phyloP scores from a whole-genome alignment of 1,140 invertebrate genomes.

The Drosophila kikkawai region DNA sequence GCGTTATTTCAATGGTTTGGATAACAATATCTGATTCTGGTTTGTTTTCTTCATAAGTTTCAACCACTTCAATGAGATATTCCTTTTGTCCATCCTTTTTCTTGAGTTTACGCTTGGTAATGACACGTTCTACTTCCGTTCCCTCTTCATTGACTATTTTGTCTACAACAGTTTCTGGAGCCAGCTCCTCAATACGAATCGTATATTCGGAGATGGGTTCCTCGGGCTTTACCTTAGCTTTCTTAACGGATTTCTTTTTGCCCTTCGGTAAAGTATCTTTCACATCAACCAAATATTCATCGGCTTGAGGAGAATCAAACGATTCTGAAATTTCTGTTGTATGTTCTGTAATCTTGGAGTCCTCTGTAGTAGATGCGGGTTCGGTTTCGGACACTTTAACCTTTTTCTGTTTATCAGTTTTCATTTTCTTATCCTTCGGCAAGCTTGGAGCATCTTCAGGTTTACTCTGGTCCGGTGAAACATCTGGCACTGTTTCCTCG shows the following conservation, averaged over 20 bases:
- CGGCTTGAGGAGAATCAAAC: neutral
- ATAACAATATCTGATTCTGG: conserved; percentile 65
- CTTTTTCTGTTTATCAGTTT: conserved; percentile 73
- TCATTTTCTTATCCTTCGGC: conserved; percentile 74
- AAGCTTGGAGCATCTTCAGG: neutral
- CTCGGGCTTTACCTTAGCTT: conserved; percentile 9
- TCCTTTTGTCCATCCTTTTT: conserved; percentile 67
- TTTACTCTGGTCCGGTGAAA: conserved; percentile 23
- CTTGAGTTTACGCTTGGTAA: conserved; percentile 70
- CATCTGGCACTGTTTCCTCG: conserved; percentile 27
- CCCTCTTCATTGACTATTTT: conserved; percentile 83
- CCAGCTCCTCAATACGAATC: conserved; percentile 76
- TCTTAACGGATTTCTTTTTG: conserved; percentile 70
- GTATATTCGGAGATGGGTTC: conserved; percentile 51
- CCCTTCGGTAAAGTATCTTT: conserved; percentile 37
- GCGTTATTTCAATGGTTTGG: conserved; percentile 75
- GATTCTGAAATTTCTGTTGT: conserved; percentile 38
- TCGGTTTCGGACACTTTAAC: conserved; percentile 55
- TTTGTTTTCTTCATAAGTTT: conserved; percentile 81
- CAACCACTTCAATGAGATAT: conserved; percentile 73
- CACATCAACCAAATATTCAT: conserved; percentile 48
- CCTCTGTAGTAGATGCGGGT: conserved; percentile 15
- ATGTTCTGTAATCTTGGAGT: conserved; percentile 1
- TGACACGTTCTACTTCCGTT: conserved; percentile 64
- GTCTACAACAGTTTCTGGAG: conserved; percentile 64